A percentile compares a stretch with the other conserved stretches of the same genome.
Evolutionary conservation across 2,888 invertebrate species (phyloP).

Genomic region (Drosophila nr. medialis): DNA sequence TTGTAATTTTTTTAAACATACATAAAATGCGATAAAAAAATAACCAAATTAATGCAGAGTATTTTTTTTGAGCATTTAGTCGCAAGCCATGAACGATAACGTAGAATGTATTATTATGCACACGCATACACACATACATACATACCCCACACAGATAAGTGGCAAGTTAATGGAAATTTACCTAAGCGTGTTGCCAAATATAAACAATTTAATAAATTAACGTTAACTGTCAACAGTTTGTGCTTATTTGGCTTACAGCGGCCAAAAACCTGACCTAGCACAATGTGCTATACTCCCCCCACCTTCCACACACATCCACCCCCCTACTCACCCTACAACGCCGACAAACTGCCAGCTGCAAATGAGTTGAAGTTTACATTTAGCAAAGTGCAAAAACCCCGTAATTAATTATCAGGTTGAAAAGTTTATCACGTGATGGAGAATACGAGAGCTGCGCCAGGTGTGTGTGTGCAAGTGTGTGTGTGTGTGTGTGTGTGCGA

Average conservation of each 20-base stretch:
- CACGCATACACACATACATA: neutral
- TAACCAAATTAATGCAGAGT: neutral
- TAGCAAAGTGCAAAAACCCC: conserved; percentile 75
- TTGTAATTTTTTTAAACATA: neutral
- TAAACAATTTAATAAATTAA: conserved; percentile 58
- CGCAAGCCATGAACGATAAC: conserved; percentile 65
- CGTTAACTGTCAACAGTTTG: conserved; percentile 44
- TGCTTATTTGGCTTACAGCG: conserved; percentile 65
- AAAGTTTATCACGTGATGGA: conserved; percentile 72
- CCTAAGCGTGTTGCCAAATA: conserved; percentile 51
- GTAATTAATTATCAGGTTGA: conserved; percentile 69
- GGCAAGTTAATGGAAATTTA: conserved; percentile 66
- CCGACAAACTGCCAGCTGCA: neutral
- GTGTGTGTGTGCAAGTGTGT: neutral
- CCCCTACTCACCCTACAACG: neutral
- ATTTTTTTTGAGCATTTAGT: conserved; percentile 34
- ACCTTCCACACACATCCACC: neutral
- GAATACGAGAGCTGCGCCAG: conserved; percentile 23
- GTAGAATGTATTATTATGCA: neutral
- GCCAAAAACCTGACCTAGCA: conserved; percentile 64
- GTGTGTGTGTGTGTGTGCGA: neutral
- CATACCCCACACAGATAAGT: conserved; percentile 1
- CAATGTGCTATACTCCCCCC: conserved; percentile 38
- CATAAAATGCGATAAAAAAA: conserved; percentile 8
- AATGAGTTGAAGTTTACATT: conserved; percentile 55